phyloP scores from a whole-genome alignment of 2,113 vertebrate genomes.

The Nycticorax nycticorax region DNA sequence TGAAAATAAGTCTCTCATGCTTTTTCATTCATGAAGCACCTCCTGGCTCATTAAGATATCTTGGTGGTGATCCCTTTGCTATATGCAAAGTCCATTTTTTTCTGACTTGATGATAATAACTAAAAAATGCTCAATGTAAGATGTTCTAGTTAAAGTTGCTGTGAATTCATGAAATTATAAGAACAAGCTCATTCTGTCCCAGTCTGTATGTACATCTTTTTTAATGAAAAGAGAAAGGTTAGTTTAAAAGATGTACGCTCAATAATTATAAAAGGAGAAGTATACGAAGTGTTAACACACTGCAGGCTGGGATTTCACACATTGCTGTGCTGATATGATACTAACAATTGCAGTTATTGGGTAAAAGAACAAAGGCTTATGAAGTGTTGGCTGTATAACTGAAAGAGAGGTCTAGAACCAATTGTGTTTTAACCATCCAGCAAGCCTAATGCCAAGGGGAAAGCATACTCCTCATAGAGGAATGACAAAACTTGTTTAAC shows the following conservation, averaged over 20 bases:
- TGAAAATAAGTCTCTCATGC: neutral
- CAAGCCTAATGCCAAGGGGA: neutral
- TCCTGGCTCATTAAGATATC: neutral
- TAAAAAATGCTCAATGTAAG: neutral
- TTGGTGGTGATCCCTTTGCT: neutral
- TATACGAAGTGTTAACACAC: neutral
- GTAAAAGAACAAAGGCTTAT: neutral
- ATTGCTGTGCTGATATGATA: neutral
- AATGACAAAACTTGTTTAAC: neutral
- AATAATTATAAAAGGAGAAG: neutral
- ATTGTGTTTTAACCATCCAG: neutral
- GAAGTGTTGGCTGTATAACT: neutral
- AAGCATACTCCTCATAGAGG: neutral
- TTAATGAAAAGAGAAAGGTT: neutral
- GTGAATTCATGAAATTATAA: neutral
- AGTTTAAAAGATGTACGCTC: neutral
- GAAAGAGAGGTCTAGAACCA: neutral
- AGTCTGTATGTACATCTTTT: neutral
- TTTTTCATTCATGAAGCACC: neutral
- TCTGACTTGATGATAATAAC: neutral
- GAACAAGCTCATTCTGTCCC: neutral
- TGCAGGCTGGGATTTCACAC: neutral
- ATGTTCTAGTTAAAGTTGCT: neutral
- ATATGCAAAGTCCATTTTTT: neutral
- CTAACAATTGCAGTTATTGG: neutral